These are phyloP conservation scores for Chlamydotis undulata DNA, from an alignment of 2,113 vertebrate genomes.

Conservation along the genomic window DNA sequence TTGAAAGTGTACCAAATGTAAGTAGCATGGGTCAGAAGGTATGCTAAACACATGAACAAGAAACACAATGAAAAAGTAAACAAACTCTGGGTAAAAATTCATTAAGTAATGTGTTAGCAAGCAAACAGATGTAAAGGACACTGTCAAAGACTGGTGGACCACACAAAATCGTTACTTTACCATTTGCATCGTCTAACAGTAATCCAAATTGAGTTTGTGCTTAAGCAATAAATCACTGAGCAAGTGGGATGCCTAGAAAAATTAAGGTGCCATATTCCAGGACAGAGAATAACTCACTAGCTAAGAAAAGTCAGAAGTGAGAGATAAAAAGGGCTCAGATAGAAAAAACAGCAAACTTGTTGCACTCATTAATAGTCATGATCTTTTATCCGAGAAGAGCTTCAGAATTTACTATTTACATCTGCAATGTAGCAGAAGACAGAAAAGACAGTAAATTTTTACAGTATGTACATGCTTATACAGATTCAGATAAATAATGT, in stretches of 20 bases:
- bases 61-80: not conserved
- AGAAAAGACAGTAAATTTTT: not conserved
- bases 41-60: not conserved
- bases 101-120: not conserved
- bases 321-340: not conserved
- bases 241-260: not conserved
- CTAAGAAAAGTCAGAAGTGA: not conserved
- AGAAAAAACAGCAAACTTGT: not conserved
- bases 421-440: not conserved
- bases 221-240: not conserved
- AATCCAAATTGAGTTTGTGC: not conserved
- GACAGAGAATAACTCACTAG: not conserved
- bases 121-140: not conserved
- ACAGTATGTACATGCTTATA: not conserved
- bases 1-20: not conserved
- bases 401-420: not conserved
- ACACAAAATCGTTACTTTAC: not conserved
- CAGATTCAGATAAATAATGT: not conserved
- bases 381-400: not conserved
- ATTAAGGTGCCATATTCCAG: not conserved
- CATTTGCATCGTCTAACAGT: not conserved
- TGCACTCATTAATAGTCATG: not conserved
- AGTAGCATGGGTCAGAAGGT: not conserved
- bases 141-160: not conserved
- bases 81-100: not conserved